Evolutionary conservation across 92 coral and sea anemone species (phyloP), one percentile per base, ranked within the genome.

Genomic region (Porites cylindrica): DNA sequence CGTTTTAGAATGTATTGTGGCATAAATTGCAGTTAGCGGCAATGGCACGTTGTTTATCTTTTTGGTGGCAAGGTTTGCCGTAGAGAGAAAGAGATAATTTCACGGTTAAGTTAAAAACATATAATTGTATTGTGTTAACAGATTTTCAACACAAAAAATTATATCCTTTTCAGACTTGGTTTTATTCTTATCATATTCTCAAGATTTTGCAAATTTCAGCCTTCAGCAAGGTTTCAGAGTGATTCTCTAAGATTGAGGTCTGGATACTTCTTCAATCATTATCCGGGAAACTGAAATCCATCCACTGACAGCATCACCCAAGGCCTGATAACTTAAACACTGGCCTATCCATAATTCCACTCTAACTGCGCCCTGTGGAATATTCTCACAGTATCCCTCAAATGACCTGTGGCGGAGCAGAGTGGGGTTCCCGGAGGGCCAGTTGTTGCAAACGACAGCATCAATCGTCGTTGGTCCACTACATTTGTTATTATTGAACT

Each of bases 381-480:
- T 23, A 32, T 66, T 66, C 71, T 66, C 71, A 20, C 71, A 66
- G 47, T 0, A 66, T 20, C 71, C 71, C 13, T 56, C 61, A 56
- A 56, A 56, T 2, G 61, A 56, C 5, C 61, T 1, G 61, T 56
- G 61, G 4, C 10, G 61, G 0, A 56, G 13, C 61, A 56, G 13
- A 8, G 18, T 17, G 20, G 66, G 66, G n/a, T 4, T 1, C 6
- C 38, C 70, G 23, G 38, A 66, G 2, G 71, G 2, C 38, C 71
- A 66, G 5, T 0, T 0, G 71, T 66, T 66, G 29, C 23, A 66
- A 26, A 66, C 71, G 8, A 19, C 47, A 66, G 71, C 71, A 0
- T 66, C 71, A 20, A 66, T 66, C 16, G 71, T 66, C 29, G 23
- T 66, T 20, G 71, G 71, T 66, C 71, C 71, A 19, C 71, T 66